Base-by-base conservation (phyloP, 2,113 vertebrate genomes). In the Gnathonemus echidnorhynchus region DNA sequence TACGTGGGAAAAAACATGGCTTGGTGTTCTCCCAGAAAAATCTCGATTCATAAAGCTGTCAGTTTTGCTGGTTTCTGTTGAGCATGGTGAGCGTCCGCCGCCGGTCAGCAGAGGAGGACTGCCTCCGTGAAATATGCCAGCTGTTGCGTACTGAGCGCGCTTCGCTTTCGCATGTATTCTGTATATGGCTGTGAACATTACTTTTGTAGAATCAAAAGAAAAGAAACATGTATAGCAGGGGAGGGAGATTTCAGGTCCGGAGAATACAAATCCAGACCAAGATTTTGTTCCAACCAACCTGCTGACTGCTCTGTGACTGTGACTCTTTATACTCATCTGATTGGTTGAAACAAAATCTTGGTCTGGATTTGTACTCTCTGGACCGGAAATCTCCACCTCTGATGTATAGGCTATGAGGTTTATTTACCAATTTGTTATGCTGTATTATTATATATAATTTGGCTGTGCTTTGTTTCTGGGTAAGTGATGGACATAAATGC, bases 151-250 rank as follows among this genome's bases (percentile, higher is more conserved):
- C 27, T 88, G 48, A 90, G 74, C 85, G 46, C 21, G 19, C 31
- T n/a, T 58, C 49, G 86, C 70, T 31, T 66, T 52, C 3, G 83
- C 88, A 83, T 91, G 86, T 87, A 66, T 91, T 86, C 48, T 58
- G 88, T 92, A 86, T 88, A 89, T 80, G 88, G 85, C 83, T 87
- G 87, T 89, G 84, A 85, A 85, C 89, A 89, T 58, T 80, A 84
- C 85, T 92, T 90, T 87, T 90, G 89, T 89, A 91, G 86, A 89
- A 89, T 48, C 85, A 85, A 88, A 91, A 58, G 10, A 58, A 52
- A 24, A 80, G 50, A n/a, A 19, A 89, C 52, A 31, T 66, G 62
- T 27, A 70, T 27, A 70, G 62, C 8, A 70, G 27, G 31, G 53
- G 19, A 21, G 19, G 53, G 19, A 56, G 53, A 56, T 56, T 56